Base-by-base conservation (phyloP, 2,113 vertebrate genomes). In the Corydoras sp. region DNA sequence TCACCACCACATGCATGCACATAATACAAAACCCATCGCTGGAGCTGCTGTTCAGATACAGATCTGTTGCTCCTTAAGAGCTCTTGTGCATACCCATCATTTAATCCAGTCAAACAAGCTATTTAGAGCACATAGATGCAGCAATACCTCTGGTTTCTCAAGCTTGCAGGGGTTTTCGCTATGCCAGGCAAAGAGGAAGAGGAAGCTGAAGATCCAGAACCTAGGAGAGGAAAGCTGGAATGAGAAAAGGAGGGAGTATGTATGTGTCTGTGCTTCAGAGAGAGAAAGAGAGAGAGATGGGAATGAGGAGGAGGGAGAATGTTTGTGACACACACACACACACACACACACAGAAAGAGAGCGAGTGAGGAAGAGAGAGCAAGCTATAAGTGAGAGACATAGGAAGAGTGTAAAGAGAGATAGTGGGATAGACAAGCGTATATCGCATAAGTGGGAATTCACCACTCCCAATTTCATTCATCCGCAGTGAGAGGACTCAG, bases 201-300 rank as follows among this genome's bases (percentile, higher is more conserved):
- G 51, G 51, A 53, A 14, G 75, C 58, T 62, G 80, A 79, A 83
- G 73, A 80, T 77, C 82, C 85, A 82, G 82, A 78, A 72, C 74
- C 72, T 69, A 71, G 77, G 78, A 66, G 75, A 70, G 79, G 62
- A 32, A 65, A 61, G 79, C 56, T 75, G 48, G 70, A 69, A 58
- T 9, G 18, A 53, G 50, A 30, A 24, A 58, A 18, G 31, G 48
- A 31, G 54, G 51, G 51, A 50, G 71, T 10, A 14, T 58, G 55
- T 30, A 53, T 43, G 14, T n/a, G 53, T 10, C 35, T 43, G 7
- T 43, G 35, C 35, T 43, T 43, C 2, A 43, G 62, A 48, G 56
- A 49, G 62, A 56, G 56, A 53, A 18, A 29, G 58, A 63, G 49
- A 18, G 14, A 35, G 56, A 29, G 58, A 24, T 24, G 32, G 50